These are phyloP conservation scores for Panurus biarmicus DNA, from an alignment of 2,113 vertebrate species.

Conservation along the genomic window DNA sequence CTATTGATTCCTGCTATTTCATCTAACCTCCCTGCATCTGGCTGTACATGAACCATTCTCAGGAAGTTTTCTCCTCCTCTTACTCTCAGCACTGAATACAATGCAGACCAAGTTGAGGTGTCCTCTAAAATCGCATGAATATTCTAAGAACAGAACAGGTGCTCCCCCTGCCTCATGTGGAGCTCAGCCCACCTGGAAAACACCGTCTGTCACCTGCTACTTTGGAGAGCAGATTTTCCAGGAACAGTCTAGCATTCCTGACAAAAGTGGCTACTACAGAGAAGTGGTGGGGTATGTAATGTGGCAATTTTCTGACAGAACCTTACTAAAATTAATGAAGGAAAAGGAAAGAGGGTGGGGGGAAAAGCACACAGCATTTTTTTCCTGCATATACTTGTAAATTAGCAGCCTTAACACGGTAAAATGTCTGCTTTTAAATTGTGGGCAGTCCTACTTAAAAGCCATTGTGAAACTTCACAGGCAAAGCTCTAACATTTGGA, in stretches of 20 bases:
- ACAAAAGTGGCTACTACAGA: neutral
- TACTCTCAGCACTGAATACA: neutral
- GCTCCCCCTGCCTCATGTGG: conserved; percentile 39
- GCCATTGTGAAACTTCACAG: neutral
- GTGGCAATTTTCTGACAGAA: neutral
- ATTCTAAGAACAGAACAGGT: conserved; percentile 44
- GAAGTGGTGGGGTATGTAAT: neutral
- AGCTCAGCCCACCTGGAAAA: conserved; percentile 60
- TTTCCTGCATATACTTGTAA: neutral
- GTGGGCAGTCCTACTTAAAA: neutral
- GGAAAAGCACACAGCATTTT: neutral
- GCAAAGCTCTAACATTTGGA: neutral
- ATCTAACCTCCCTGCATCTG: neutral
- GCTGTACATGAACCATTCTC: neutral
- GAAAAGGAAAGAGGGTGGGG: neutral
- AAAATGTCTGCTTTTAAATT: neutral
- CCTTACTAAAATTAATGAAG: conserved; percentile 20
- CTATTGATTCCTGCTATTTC: conserved; percentile 10
- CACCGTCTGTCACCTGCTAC: neutral
- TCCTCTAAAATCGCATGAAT: conserved; percentile 13
- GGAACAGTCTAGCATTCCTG: neutral
- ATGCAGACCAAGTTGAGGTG: neutral
- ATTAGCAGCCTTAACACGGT: neutral
- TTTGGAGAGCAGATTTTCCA: neutral
- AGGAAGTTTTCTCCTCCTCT: neutral